Evolutionary conservation across 2,797 vertebrate genomes (phyloP), one percentile per base, ranked within the genome.

Genomic region (Trichosurus vulpecula): DNA sequence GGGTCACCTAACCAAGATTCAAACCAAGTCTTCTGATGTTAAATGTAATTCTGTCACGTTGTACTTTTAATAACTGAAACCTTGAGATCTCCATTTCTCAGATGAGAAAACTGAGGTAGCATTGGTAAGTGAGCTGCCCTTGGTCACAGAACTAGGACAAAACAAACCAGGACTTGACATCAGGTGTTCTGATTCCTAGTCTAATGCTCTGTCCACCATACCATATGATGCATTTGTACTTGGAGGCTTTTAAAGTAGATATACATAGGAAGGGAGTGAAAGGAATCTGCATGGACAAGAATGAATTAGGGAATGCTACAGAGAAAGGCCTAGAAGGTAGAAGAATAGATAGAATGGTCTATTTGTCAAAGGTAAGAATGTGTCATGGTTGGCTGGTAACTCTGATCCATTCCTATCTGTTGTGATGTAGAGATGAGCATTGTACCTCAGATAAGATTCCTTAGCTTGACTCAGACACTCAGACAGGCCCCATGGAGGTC

Each of bases 221-320:
- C 4, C 14, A 0, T 1, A 52, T 2, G 22, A 31, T 1, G 1
- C 3, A 47, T 25, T 81, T 81, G 81, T 81, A 41, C 19, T 41
- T 47, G 66, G 0, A 0, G 35, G 47, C 4, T 9, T 57, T 35
- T 25, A n/a, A 61, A 81, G 52, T 6, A 22, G 92, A 66, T 22
- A 52, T 54, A 61, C 0, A 29, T 91, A 81, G 0, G 0, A 16
- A 29, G 3, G 0, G 47, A 81, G 19, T 31, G 11, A 27, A 52
- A 0, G 1, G 30, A 53, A 41, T 22, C 2, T 11, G 2, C 9
- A 57, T 90, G 95, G 22, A 58, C 9, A 6, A 8, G 51, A 0
- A 47, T 3, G 22, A 54, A 87, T 51, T 31, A 4, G 11, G 6
- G 0, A 53, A n/a, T 1, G 52, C 25, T 12, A 57, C 55, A 54